A percentile compares a stretch with the other conserved stretches of the same genome.
Conservation (phyloP, 2,113 vertebrate species). For the Baryphthengus martii region DNA sequence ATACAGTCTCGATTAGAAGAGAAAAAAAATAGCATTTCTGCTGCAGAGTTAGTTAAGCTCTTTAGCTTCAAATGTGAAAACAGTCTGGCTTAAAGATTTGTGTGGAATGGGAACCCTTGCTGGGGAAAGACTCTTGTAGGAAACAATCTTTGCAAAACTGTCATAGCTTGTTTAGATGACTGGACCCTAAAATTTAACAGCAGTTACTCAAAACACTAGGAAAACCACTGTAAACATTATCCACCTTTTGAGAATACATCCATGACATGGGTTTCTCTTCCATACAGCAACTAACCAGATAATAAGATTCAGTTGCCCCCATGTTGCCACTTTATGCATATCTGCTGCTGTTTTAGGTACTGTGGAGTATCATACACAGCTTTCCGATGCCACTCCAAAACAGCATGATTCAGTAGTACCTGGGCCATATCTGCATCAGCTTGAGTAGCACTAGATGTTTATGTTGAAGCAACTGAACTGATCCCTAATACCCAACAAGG, state of each 20-base stretch:
- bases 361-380: neutral
- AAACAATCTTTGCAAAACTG: neutral
- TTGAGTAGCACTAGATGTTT: neutral
- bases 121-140: neutral
- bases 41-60: neutral
- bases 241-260: neutral
- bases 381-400: neutral
- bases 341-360: neutral
- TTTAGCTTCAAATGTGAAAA: neutral
- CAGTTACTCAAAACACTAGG: neutral
- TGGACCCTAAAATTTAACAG: neutral
- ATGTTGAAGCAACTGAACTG: neutral
- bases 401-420: neutral
- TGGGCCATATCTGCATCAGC: neutral
- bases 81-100: neutral
- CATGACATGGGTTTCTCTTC: neutral
- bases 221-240: neutral
- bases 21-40: neutral
- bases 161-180: neutral
- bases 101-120: neutral
- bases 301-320: neutral
- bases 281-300: neutral
- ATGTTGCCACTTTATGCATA: rapidly evolving
- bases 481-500: neutral
- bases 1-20: neutral